phyloP scores from a whole-genome alignment of 2,797 vertebrate species.

The Sphaeramia orbicularis region DNA sequence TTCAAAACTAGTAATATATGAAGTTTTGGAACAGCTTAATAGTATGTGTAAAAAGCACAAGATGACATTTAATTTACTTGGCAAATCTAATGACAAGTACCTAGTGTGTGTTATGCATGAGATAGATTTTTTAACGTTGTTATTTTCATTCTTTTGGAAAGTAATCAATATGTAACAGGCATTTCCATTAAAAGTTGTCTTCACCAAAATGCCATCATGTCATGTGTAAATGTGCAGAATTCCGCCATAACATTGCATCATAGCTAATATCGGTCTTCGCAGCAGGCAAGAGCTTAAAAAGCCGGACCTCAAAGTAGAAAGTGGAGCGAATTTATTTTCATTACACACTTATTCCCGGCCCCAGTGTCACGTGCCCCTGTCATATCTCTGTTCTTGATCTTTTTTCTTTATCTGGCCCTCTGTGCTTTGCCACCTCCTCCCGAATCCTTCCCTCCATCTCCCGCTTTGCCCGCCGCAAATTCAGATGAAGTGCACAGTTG shows the following conservation, averaged over 20 bases:
- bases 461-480: conserved; percentile 23
- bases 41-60: background rate
- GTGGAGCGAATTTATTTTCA: conserved; percentile 29
- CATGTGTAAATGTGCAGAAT: no score
- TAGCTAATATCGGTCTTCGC: no score
- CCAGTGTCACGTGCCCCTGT: conserved; percentile 22
- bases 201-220: no score
- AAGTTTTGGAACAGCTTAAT: background rate
- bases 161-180: no score
- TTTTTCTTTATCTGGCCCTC: conserved; percentile 49
- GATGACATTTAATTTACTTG: fast-evolving
- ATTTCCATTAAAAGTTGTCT: no score
- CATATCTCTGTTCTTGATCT: conserved; percentile 53
- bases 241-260: no score
- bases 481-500: conserved; percentile 47
- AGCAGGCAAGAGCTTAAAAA: background rate
- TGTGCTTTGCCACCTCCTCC: conserved; percentile 18
- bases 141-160: no score
- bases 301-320: background rate
- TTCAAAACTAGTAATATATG: background rate
- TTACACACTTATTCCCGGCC: conserved; percentile 40
- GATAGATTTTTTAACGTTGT: no score
- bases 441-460: background rate
- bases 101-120: no score
- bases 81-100: no score